Evolutionary conservation across 2,888 invertebrate genomes (phyloP), one percentile per base, ranked within the genome.

Genomic region (Chalcis sispes): DNA sequence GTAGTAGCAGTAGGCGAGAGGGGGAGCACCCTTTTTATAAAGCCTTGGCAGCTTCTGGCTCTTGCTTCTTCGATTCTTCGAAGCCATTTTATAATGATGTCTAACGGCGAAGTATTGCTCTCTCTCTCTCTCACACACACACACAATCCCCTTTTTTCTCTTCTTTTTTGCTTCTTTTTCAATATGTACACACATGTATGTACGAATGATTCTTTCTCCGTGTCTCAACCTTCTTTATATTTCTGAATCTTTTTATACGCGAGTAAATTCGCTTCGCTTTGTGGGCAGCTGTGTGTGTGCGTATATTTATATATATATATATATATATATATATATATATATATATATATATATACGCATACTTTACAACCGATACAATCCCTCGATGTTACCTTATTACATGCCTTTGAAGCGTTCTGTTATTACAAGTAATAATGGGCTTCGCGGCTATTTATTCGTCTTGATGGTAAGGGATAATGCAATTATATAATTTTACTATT

Each of bases 161-260:
- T 8, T 42, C 42, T 13, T 42, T 42, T 42, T 42, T 42, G 13
- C 42, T n/a, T n/a, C 66, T 2, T 5, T 15, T 52, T n/a, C 54
- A 40, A 54, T 58, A 27, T 46, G 1, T 27, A 36, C 52, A 40
- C 52, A 36, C 8, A 8, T 25, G 23, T 61, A n/a, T 27, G 42
- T 50, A n/a, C 46, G 23, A 54, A 58, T 69, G 46, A 58, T 58
- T 4, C 61, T 42, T 29, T 23, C 40, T 42, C 18, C 25, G 18
- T 8, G 36, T 27, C 36, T 36, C 56, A 25, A 20, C 13, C 62
- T 54, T 72, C 40, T 73, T 74, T 74, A 74, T 62, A 69, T 56
- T 74, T 74, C 67, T 54, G 69, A 15, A 74, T 69, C 72, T 74
- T 62, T 66, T 74, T 74, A 73, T 62, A 62, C 74, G 42, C 36